phyloP scores from a whole-genome alignment of 2,113 vertebrate genomes.

The Ageneiosus marmoratus region DNA sequence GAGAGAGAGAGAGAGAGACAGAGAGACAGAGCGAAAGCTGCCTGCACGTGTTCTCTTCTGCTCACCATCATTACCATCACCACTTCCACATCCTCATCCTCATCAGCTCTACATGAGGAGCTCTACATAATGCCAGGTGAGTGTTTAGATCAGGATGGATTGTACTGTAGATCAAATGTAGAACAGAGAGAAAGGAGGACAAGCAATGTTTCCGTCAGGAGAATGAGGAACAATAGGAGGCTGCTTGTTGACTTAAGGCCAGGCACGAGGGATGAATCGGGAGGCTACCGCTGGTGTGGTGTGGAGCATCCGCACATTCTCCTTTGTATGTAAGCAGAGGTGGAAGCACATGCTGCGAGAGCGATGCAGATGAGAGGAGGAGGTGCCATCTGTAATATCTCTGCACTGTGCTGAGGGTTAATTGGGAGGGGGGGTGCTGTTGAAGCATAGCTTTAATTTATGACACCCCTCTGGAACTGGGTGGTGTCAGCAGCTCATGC shows the following conservation, averaged over 20 bases:
- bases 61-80: slow-evolving; percentile 25
- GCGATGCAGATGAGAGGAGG: slow-evolving; percentile 17
- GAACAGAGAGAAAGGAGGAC: background rate
- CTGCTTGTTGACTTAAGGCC: slow-evolving; percentile 23
- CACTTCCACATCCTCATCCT: background rate
- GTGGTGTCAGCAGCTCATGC: slow-evolving; percentile 25
- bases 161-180: background rate
- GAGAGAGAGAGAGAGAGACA: slow-evolving; percentile 15
- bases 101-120: slow-evolving; percentile 28
- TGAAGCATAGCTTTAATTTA: slow-evolving; percentile 12
- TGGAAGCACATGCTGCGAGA: slow-evolving; percentile 40
- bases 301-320: slow-evolving; percentile 15
- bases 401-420: slow-evolving; percentile 20
- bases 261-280: slow-evolving; percentile 19
- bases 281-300: slow-evolving; percentile 5
- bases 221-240: slow-evolving; percentile 38
- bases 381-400: background rate
- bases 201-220: background rate
- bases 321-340: slow-evolving; percentile 48
- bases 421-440: slow-evolving; percentile 18
- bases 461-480: slow-evolving; percentile 28
- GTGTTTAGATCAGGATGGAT: slow-evolving; percentile 37
- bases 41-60: slow-evolving; percentile 43
- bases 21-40: background rate
- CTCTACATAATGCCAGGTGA: slow-evolving; percentile 67